phyloP scores from a whole-genome alignment of 2,113 vertebrate genomes.

The Halcyon senegalensis region DNA sequence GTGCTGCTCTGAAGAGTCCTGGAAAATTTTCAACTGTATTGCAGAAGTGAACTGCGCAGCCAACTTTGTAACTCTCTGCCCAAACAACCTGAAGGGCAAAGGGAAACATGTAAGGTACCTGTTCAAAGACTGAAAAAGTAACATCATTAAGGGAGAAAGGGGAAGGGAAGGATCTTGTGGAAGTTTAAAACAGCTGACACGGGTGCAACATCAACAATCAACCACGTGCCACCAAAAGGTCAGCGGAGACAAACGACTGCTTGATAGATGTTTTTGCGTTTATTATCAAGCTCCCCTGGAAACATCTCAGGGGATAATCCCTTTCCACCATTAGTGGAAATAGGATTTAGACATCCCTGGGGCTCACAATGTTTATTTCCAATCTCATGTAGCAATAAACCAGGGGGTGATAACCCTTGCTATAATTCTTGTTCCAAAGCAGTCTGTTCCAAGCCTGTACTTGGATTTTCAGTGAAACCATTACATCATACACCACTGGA shows the following conservation, averaged over 20 bases:
- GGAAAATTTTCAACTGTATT: neutral
- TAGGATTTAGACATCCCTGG: neutral
- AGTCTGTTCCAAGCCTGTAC: neutral
- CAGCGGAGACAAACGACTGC: neutral
- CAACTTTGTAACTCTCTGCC: slow-evolving; percentile 78
- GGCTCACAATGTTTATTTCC: neutral
- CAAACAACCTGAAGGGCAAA: slow-evolving; percentile 69
- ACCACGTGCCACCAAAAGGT: neutral
- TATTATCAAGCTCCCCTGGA: neutral
- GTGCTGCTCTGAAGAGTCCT: neutral
- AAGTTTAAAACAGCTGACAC: neutral
- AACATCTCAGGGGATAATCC: neutral
- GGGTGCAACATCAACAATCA: neutral
- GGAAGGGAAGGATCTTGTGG: neutral
- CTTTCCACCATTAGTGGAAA: neutral
- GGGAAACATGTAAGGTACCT: neutral
- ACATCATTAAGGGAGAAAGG: neutral
- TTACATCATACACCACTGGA: neutral
- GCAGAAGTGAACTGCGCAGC: slow-evolving; percentile 74
- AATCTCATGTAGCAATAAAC: neutral
- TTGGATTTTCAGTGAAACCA: neutral
- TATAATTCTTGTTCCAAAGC: neutral
- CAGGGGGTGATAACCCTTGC: neutral
- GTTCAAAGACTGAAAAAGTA: neutral
- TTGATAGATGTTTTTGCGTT: neutral